Evolutionary conservation across 2,797 vertebrate genomes (phyloP).

Genomic region (Protonibea diacanthus): DNA sequence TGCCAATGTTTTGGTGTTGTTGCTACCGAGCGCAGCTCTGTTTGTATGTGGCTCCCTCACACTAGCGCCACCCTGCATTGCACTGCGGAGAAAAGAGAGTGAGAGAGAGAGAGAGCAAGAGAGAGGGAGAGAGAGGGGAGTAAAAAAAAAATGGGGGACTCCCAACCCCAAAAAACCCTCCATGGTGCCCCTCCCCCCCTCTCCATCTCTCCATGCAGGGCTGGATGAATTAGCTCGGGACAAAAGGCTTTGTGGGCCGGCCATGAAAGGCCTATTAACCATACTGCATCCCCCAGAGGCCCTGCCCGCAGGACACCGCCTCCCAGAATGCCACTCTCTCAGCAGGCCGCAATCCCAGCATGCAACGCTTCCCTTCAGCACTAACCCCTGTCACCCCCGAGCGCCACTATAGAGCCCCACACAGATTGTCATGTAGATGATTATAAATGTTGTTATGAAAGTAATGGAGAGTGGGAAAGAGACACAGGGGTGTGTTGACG

Average conservation of each 20-base stretch:
- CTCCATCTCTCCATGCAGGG: slow-evolving; percentile 83
- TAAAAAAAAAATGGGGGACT: slow-evolving; percentile 54
- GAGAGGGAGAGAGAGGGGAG: slow-evolving; percentile 12
- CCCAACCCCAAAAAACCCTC: slow-evolving; percentile 62
- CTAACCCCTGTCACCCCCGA: slow-evolving; percentile 79
- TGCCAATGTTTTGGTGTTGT: slow-evolving; percentile 76
- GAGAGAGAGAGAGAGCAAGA: slow-evolving; percentile 7
- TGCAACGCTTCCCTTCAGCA: slow-evolving; percentile 83
- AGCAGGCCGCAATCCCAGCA: slow-evolving; percentile 86
- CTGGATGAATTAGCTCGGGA: slow-evolving; percentile 87
- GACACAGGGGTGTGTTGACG: slow-evolving; percentile 54
- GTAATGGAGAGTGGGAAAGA: slow-evolving; percentile 63
- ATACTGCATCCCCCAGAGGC: slow-evolving; percentile 91
- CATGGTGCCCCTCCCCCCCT: slow-evolving; percentile 63
- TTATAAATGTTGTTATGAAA: slow-evolving; percentile 81
- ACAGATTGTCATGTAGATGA: slow-evolving; percentile 87
- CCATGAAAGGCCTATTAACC: slow-evolving; percentile 92
- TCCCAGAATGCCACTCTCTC: slow-evolving; percentile 88
- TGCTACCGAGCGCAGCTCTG: slow-evolving; percentile 55
- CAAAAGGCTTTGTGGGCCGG: slow-evolving; percentile 89
- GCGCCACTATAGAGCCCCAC: slow-evolving; percentile 71
- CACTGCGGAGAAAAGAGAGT: slow-evolving; percentile 33
- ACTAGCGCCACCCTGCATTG: slow-evolving; percentile 70
- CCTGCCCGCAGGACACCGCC: slow-evolving; percentile 87
- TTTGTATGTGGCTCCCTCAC: slow-evolving; percentile 69